These are phyloP conservation scores for Ruditapes philippinarum DNA, from an alignment of 1,140 invertebrate genomes.

Conservation along the genomic window DNA sequence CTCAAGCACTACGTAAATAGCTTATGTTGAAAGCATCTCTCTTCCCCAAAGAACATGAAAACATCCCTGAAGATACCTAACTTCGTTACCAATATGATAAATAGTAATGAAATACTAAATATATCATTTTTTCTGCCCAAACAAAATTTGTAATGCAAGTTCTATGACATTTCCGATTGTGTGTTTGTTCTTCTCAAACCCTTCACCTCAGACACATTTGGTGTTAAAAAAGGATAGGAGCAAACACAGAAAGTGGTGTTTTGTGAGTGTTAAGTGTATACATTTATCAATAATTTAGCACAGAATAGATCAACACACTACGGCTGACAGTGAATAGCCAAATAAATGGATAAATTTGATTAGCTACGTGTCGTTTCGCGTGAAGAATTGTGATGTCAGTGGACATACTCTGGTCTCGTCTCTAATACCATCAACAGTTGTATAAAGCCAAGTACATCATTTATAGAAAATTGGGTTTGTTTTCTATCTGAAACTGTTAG, in stretches of 20 bases:
- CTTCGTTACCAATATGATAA: neutral
- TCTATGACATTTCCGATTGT: neutral
- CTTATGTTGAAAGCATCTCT: too few relatives aligned
- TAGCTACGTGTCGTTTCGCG: neutral
- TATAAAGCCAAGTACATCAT: constrained; percentile 14
- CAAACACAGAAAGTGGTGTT: neutral
- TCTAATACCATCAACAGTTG: neutral
- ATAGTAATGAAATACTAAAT: neutral
- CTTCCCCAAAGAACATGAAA: too few relatives aligned
- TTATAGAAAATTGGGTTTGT: constrained; percentile 6
- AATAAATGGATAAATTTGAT: constrained; percentile 51
- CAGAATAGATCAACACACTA: neutral
- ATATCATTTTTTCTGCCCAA: neutral
- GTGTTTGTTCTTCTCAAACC: neutral
- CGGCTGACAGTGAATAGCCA: neutral
- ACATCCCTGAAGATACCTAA: too few relatives aligned
- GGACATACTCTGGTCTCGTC: too few relatives aligned
- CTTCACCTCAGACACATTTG: neutral
- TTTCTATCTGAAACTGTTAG: too few relatives aligned
- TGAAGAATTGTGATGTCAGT: neutral
- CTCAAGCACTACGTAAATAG: too few relatives aligned
- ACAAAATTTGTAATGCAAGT: too few relatives aligned
- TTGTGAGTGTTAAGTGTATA: constrained; percentile 4
- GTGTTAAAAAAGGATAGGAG: neutral
- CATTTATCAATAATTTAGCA: constrained; percentile 38